A percentile compares a stretch with the other conserved stretches of the same genome.
phyloP scores from a whole-genome alignment of 2,113 vertebrate genomes.

The Telmatochromis sp. region DNA sequence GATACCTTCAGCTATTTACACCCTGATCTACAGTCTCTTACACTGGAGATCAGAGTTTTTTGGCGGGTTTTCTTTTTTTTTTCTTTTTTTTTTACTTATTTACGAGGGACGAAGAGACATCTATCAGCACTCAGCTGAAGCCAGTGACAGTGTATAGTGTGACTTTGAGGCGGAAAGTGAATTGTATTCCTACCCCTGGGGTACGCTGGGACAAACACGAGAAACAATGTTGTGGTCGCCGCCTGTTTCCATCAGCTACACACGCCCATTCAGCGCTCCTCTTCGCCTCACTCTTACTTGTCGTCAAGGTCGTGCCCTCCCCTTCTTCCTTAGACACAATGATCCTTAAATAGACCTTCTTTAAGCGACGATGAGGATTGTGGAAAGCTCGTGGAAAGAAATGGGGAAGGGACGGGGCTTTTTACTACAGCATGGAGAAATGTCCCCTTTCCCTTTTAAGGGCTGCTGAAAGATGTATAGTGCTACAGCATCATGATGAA shows the following conservation, averaged over 20 bases:
- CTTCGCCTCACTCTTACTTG: neutral
- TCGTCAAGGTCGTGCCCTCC: constrained; percentile 17
- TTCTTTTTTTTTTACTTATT: constrained; percentile 51
- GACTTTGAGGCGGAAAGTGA: constrained; percentile 41
- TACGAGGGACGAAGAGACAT: constrained; percentile 32
- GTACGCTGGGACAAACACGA: neutral
- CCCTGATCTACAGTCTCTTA: constrained; percentile 40
- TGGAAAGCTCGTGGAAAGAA: constrained; percentile 31
- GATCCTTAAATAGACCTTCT: constrained; percentile 48
- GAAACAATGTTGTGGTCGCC: constrained; percentile 25
- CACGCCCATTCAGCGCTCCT: neutral
- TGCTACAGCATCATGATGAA: constrained; percentile 49
- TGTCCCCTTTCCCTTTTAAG: constrained; percentile 49
- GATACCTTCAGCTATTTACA: constrained; percentile 42
- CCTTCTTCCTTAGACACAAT: neutral
- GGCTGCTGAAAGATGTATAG: constrained; percentile 56
- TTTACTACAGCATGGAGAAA: constrained; percentile 43
- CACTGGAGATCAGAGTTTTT: constrained; percentile 21
- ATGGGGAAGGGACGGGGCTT: neutral
- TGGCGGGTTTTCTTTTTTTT: neutral
- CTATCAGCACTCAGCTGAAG: constrained; percentile 45
- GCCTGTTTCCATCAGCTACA: neutral
- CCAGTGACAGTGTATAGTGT: constrained; percentile 33
- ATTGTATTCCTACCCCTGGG: constrained; percentile 39
- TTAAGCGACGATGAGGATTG: constrained; percentile 33